These are phyloP conservation scores for Drosophila tsacasi DNA, from an alignment of 1,140 invertebrate species.

Conservation along the genomic window DNA sequence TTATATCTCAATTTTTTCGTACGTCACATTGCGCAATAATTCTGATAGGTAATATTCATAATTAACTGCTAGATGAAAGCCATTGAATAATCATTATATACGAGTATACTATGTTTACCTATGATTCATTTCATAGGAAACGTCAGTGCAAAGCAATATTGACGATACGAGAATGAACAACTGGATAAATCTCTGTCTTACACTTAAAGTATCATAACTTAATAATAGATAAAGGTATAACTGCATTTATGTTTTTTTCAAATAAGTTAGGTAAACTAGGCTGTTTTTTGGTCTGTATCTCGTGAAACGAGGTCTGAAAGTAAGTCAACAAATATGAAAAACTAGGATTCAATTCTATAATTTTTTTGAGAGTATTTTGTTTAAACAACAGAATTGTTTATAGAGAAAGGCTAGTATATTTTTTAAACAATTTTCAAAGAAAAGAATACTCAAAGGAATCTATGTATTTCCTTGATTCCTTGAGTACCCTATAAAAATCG, in stretches of 20 bases:
- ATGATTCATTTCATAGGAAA: conserved; percentile 24
- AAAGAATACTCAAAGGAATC: not conserved
- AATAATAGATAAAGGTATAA: not conserved
- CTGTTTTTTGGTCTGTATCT: no score
- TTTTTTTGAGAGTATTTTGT: no score
- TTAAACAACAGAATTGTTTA: no score
- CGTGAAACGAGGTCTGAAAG: no score
- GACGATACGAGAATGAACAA: not conserved
- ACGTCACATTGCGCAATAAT: conserved; percentile 4
- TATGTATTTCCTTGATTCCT: not conserved
- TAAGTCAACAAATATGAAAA: no score
- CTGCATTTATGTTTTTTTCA: not conserved
- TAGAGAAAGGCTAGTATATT: not conserved
- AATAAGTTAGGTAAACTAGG: no score
- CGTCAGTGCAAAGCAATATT: not conserved
- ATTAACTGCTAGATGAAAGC: not conserved
- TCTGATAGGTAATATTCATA: conserved; percentile 24
- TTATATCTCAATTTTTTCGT: conserved; percentile 9
- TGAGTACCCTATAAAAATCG: not conserved
- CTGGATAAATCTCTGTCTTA: not conserved
- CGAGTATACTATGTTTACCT: conserved; percentile 1
- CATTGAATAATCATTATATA: conserved; percentile 1
- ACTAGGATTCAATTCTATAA: no score
- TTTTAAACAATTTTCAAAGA: not conserved
- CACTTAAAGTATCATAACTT: not conserved